Percentiles rank a stretch among this genome's conserved stretches.
Evolutionary conservation across 2,797 vertebrate genomes (phyloP).

Genomic region (Urophycis tenuis): DNA sequence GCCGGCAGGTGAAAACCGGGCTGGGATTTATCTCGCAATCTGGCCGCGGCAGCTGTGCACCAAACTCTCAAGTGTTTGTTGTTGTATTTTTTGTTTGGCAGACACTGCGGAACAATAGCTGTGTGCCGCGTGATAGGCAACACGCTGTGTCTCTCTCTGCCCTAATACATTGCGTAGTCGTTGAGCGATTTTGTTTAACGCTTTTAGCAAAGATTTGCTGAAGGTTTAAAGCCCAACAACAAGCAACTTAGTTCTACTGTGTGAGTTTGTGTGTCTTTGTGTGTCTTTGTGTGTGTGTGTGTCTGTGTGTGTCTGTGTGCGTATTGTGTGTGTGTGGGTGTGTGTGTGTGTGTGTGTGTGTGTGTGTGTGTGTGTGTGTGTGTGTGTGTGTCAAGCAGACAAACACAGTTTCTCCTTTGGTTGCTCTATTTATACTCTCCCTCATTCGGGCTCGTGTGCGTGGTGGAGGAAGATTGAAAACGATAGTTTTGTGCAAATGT

Average conservation of each 20-base stretch:
- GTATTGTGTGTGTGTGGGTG: too few relatives aligned
- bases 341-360: too few relatives aligned
- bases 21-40: conserved; percentile 14
- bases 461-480: not conserved
- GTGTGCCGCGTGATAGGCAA: conserved; percentile 26
- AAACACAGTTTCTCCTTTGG: not conserved
- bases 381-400: not conserved
- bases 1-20: conserved; percentile 4
- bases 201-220: not conserved
- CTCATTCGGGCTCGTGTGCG: not conserved
- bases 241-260: too few relatives aligned
- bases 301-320: not conserved
- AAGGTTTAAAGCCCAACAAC: too few relatives aligned
- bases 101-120: conserved; percentile 19
- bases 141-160: conserved; percentile 23
- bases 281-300: too few relatives aligned
- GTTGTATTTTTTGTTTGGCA: conserved; percentile 1
- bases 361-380: not conserved
- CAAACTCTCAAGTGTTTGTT: conserved; percentile 12
- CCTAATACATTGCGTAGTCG: not conserved
- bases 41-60: conserved; percentile 35
- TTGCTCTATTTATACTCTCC: not conserved
- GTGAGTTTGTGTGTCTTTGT: too few relatives aligned
- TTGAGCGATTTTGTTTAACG: not conserved
- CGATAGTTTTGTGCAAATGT: not conserved